Evolutionary conservation across 2,888 invertebrate species (phyloP), one percentile per base, ranked within the genome.

Genomic region (Xanthorhoe spadicearia): DNA sequence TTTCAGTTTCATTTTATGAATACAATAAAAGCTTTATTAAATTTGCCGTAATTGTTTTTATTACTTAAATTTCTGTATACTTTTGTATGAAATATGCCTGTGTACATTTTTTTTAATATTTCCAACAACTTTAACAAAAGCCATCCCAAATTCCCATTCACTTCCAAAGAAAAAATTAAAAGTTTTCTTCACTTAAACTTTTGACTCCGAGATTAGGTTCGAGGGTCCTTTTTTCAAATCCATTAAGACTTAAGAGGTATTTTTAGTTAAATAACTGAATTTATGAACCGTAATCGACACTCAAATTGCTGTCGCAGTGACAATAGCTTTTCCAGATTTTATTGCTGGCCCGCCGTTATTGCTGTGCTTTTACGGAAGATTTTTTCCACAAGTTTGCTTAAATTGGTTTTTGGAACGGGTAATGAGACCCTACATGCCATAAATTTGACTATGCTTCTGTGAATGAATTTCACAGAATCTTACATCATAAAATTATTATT

Each of bases 261-360:
- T 74, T 69, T 69, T 68, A 74, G 63, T 70, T 66, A 71, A 73
- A 74, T 74, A 75, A 75, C 72, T 61, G 66, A 74, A 73, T 77
- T 74, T 77, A 70, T 74, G 70, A 73, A 72, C 72, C 71, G 63
- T 75, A 65, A 77, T 74, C 72, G 72, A 64, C 74, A 69, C 72
- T 69, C 64, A 66, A 72, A 74, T 65, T 72, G 67, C 61, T 66
- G 57, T 71, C 68, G 64, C 63, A 72, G 65, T 66, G 62, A 69
- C 70, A 66, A 71, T 70, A 66, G 69, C 70, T 67, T 70, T 66
- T 66, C 63, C 38, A 51, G 32, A 56, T 69, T 70, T 63, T 61
- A 68, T 68, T 63, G 59, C 69, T 43, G 52, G 49, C 54, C 32
- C 48, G 55, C 10, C 46, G 58, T 64, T 57, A 62, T 64, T 63